Evolutionary conservation across 2,113 vertebrate genomes (phyloP).

Genomic region (Corythaixoides concolor): DNA sequence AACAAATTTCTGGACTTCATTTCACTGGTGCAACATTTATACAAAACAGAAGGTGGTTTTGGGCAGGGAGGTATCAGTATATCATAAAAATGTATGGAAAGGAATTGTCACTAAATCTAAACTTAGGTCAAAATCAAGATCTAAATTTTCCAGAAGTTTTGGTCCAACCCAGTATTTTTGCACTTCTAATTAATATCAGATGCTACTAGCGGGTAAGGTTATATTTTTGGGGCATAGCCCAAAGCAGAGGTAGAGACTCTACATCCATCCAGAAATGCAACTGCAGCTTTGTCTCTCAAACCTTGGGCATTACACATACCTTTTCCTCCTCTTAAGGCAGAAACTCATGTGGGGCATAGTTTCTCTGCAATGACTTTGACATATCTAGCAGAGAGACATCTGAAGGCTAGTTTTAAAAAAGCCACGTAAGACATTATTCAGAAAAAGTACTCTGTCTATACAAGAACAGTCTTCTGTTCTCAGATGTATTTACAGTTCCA

Average conservation of each 20-base stretch:
- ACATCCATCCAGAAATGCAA: not conserved
- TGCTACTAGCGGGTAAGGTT: not conserved
- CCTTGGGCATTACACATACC: not conserved
- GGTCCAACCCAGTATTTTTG: not conserved
- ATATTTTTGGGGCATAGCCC: not conserved
- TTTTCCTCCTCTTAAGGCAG: not conserved
- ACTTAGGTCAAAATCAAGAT: not conserved
- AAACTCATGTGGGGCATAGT: not conserved
- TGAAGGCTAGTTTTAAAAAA: not conserved
- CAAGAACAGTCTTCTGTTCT: not conserved
- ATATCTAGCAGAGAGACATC: not conserved
- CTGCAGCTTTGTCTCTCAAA: not conserved
- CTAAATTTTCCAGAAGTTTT: not conserved
- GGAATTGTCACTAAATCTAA: not conserved
- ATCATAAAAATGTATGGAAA: not conserved
- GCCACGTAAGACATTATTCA: not conserved
- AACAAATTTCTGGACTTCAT: not conserved
- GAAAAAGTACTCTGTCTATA: not conserved
- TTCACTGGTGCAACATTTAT: not conserved
- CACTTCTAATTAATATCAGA: not conserved
- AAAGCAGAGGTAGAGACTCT: not conserved
- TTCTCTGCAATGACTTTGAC: not conserved
- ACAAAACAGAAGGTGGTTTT: not conserved
- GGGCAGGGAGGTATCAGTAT: not conserved
- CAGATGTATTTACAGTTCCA: not conserved